These are phyloP conservation scores for Bimastos eiseni DNA, from an alignment of 2,888 invertebrate species.

Conservation along the genomic window DNA sequence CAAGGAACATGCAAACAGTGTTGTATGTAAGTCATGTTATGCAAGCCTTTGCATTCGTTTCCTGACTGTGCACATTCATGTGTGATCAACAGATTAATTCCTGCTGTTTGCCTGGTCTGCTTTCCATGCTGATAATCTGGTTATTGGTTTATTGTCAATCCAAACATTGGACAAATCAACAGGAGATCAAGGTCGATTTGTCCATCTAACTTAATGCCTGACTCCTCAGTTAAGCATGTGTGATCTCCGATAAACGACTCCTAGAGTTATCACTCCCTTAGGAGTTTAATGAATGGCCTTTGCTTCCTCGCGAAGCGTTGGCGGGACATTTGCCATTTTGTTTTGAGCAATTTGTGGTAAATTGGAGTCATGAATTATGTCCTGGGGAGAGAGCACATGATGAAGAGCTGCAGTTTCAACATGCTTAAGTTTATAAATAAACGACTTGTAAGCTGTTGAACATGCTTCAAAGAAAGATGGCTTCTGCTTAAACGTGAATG, in stretches of 20 bases:
- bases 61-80: not conserved
- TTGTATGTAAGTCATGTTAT: not conserved
- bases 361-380: not conserved
- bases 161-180: constrained; percentile 13
- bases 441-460: too few species aligned
- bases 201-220: constrained; percentile 2
- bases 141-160: constrained; percentile 13
- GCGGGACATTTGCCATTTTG: not conserved
- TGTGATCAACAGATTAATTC: not conserved
- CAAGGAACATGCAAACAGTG: not conserved
- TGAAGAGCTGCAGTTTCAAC: too few species aligned
- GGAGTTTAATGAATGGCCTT: not conserved
- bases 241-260: not conserved
- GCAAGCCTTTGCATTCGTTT: not conserved
- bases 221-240: not conserved
- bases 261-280: not conserved
- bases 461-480: not conserved
- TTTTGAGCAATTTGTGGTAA: not conserved
- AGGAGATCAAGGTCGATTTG: not conserved
- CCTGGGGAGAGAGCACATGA: not conserved
- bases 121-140: not conserved
- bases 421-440: too few species aligned
- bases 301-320: not conserved
- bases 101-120: not conserved
- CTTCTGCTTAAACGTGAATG: not conserved